These are phyloP conservation scores for Tychaedon coryphoeus DNA, from an alignment of 2,113 vertebrate genomes.

Conservation along the genomic window DNA sequence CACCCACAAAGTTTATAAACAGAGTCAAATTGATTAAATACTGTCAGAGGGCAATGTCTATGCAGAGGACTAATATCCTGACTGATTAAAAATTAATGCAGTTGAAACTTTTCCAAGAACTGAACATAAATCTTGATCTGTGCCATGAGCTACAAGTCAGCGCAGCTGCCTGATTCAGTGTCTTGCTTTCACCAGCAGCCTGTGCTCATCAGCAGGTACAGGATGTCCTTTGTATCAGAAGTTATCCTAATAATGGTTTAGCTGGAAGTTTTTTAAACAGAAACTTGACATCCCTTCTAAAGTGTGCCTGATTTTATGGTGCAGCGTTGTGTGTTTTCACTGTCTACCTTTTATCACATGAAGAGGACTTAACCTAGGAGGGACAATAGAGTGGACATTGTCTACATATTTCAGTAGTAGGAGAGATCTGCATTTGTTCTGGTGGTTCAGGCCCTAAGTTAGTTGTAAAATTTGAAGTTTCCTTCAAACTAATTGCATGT, in stretches of 20 bases:
- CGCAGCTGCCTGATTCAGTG: background rate
- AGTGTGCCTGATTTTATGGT: background rate
- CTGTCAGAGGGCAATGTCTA: background rate
- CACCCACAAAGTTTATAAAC: background rate
- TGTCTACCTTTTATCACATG: background rate
- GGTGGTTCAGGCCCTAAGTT: background rate
- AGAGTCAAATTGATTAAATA: background rate
- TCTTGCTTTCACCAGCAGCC: background rate
- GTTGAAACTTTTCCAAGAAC: background rate
- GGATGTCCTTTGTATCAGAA: background rate
- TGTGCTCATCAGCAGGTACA: background rate
- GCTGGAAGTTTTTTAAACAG: background rate
- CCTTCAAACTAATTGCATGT: background rate
- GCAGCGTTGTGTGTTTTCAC: background rate
- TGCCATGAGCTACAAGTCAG: background rate
- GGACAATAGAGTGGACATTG: background rate
- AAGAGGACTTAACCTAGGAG: background rate
- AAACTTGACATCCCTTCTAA: background rate
- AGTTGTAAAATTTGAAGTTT: background rate
- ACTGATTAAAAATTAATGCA: background rate
- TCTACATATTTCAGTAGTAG: background rate
- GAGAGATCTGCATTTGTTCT: background rate
- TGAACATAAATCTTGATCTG: background rate
- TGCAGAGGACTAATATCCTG: background rate
- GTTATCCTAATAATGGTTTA: background rate